Evolutionary conservation across 92 coral and sea anemone genomes (phyloP).

Genomic region (Ricordea florida): DNA sequence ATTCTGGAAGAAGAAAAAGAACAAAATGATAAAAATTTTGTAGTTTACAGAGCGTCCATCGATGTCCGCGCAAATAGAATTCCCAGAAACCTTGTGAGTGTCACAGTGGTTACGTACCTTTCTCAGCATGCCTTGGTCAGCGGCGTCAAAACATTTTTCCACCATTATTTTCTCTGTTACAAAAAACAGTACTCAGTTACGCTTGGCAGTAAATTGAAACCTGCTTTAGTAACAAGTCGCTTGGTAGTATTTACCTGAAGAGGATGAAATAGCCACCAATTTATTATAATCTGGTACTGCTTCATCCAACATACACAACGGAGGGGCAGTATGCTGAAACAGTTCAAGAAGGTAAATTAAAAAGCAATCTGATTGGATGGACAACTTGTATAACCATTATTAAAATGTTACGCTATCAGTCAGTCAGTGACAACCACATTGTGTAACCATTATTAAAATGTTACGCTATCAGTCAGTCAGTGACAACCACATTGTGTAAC

Average conservation of each 20-base stretch:
- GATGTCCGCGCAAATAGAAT: too few species aligned
- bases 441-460: too few species aligned
- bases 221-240: neutral
- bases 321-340: constrained; percentile 9
- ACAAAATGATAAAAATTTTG: too few species aligned
- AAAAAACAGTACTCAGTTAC: too few species aligned
- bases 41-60: too few species aligned
- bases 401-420: too few species aligned
- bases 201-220: neutral
- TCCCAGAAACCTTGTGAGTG: neutral
- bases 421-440: too few species aligned
- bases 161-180: constrained; percentile 9
- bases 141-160: constrained; percentile 44
- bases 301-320: constrained; percentile 15
- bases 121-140: constrained; percentile 49
- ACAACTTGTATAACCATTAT: neutral
- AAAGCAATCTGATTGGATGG: neutral
- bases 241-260: neutral
- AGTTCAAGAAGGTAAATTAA: neutral
- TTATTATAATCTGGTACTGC: constrained; percentile 14
- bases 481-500: too few species aligned
- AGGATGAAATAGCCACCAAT: neutral
- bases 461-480: too few species aligned
- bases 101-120: constrained; percentile 31
- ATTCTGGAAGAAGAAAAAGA: constrained; percentile 8